Conservation (phyloP, 2,797 vertebrate species). For the Darevskia nairensis region DNA sequence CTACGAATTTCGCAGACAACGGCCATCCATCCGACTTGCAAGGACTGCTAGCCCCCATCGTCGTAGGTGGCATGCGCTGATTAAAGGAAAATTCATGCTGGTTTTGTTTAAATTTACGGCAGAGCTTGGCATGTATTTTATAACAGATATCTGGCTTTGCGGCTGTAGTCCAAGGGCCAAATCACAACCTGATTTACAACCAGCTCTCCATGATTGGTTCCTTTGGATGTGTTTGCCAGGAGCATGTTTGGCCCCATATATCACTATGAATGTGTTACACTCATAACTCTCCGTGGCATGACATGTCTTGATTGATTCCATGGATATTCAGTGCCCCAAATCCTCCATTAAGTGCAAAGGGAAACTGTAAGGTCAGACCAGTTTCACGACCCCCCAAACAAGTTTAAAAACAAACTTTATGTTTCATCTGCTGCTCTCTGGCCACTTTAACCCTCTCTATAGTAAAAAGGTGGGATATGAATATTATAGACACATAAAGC, state of each 20-base stretch:
- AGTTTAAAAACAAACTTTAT: neutral
- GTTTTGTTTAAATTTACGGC: conserved; percentile 60
- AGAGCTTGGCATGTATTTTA: conserved; percentile 43
- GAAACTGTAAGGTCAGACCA: neutral
- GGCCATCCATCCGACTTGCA: conserved; percentile 60
- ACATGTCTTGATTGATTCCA: conserved; percentile 5
- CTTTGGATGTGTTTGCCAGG: conserved; percentile 32
- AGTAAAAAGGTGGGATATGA: neutral
- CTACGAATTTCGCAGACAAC: conserved; percentile 58
- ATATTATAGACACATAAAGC: neutral
- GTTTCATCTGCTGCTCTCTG: neutral
- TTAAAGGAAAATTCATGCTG: conserved; percentile 57
- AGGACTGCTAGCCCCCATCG: conserved; percentile 44
- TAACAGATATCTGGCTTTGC: conserved; percentile 54
- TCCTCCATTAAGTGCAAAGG: neutral
- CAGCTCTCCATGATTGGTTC: conserved; percentile 20
- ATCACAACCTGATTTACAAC: conserved; percentile 55
- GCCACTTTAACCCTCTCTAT: neutral
- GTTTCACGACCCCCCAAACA: neutral
- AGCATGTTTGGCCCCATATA: conserved; percentile 43
- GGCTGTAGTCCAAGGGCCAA: conserved; percentile 48
- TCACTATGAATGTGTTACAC: neutral
- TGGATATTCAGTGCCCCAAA: neutral
- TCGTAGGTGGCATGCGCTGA: conserved; percentile 42
- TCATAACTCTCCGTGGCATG: neutral